Percentiles rank a stretch among this genome's conserved stretches.
These are phyloP conservation scores for Paracanthobrama guichenoti DNA, from an alignment of 2,113 vertebrate species.

Conservation along the genomic window DNA sequence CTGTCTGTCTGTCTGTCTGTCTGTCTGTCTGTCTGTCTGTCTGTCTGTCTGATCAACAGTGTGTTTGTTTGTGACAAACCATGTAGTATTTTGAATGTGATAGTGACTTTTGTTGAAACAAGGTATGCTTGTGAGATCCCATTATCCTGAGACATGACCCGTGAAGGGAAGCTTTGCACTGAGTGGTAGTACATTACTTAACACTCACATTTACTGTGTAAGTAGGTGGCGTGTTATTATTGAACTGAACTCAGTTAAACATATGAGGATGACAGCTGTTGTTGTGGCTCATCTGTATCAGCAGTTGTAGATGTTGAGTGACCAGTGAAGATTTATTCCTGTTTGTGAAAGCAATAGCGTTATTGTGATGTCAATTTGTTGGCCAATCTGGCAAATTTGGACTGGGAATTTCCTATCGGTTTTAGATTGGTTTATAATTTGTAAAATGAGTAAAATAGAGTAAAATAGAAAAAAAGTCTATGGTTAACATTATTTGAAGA, in stretches of 20 bases:
- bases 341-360: not conserved
- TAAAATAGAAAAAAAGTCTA: not conserved
- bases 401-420: not conserved
- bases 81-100: not conserved
- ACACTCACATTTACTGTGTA: constrained; percentile 29
- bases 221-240: constrained; percentile 1
- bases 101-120: constrained; percentile 37
- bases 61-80: not conserved
- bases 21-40: not conserved
- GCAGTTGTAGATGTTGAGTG: not conserved
- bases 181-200: constrained; percentile 44
- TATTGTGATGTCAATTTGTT: not conserved
- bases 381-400: not conserved
- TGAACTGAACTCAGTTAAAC: constrained; percentile 1
- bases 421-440: not conserved
- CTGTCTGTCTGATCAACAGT: not conserved
- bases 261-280: not conserved
- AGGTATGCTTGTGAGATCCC: constrained; percentile 14
- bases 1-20: not conserved
- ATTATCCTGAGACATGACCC: constrained; percentile 45
- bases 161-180: constrained; percentile 47
- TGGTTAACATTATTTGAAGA: not conserved
- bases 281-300: not conserved
- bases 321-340: not conserved
- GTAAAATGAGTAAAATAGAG: not conserved